Conservation (phyloP, 1,140 invertebrate species). For the Leptinotarsa undecemlineata region DNA sequence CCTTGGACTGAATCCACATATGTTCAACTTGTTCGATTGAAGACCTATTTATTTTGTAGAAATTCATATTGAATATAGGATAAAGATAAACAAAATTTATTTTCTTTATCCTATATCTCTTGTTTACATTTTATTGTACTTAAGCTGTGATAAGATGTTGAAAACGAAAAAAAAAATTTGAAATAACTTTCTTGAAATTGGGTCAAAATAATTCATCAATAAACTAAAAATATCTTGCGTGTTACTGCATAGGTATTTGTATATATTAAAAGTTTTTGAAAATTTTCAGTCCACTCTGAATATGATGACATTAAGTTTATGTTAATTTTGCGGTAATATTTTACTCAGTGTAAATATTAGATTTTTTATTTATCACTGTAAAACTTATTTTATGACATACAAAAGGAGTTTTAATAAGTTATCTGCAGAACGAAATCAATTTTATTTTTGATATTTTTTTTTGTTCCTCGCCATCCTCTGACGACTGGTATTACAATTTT, state of each 20-base stretch:
- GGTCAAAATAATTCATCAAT: constrained; percentile 9
- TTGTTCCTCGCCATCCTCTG: constrained; percentile 11
- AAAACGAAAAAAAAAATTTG: too few species aligned
- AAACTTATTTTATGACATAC: constrained; percentile 28
- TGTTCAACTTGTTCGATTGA: too few species aligned
- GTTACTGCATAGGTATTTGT: not conserved
- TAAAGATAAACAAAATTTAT: too few species aligned
- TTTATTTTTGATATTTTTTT: constrained; percentile 37
- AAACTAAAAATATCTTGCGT: not conserved
- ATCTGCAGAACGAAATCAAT: constrained; percentile 16
- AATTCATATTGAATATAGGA: too few species aligned
- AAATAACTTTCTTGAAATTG: not conserved
- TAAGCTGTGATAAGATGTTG: too few species aligned
- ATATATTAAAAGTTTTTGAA: not conserved
- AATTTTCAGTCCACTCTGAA: constrained; percentile 3
- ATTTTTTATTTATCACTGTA: constrained; percentile 14
- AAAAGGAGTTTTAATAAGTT: constrained; percentile 47
- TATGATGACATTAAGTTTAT: constrained; percentile 18
- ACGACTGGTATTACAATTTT: constrained; percentile 1
- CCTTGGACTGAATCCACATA: too few species aligned
- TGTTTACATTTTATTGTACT: too few species aligned
- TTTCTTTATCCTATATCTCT: too few species aligned
- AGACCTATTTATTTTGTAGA: too few species aligned
- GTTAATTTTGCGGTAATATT: constrained; percentile 47
- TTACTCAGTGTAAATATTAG: constrained; percentile 37